Evolutionary conservation across 2,113 vertebrate genomes (phyloP), one percentile per base, ranked within the genome.

Genomic region (Varanus komodoensis): DNA sequence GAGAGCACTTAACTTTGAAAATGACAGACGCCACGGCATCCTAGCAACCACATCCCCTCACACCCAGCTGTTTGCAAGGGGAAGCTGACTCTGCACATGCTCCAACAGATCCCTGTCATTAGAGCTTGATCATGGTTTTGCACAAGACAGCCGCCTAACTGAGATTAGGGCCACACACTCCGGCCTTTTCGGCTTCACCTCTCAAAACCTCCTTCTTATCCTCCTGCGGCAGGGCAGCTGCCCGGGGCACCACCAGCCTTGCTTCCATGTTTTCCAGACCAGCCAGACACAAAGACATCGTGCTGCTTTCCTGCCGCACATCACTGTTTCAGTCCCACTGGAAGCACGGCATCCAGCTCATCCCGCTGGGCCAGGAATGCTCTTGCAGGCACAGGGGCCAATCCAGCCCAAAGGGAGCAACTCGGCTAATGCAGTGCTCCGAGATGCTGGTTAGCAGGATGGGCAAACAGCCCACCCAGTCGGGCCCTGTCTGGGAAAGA

Each of bases 331-430:
- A 54, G 57, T 15, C 50, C 4, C 29, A 19, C 50, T 6, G 52
- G 29, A 21, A 81, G 15, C 54, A 9, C 29, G 7, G n/a, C 79
- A 57, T 52, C 52, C n/a, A 32, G 79, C 1, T 57, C 50, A n/a
- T 8, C 29, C 19, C 15, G 7, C 0, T 8, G 17, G 0, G 50
- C 5, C 57, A 64, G 34, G 19, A 3, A 8, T 21, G 9, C 3
- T 38, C 54, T 44, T 32, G 11, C 27, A 64, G 74, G 12, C 54
- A 29, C n/a, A 61, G 34, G 38, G 38, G 27, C 27, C n/a, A 52
- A n/a, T 17, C 34, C 25, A 6, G 15, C 0, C 1, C 11, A 6
- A 78, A 67, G 50, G 52, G 3, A 38, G 7, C 29, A 14, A 50
- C 38, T 44, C 38, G 38, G 38, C 38, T 44, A 3, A 44, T 44